Evolutionary conservation across 2,797 vertebrate genomes (phyloP).

Genomic region (Phalloptychus januarius): DNA sequence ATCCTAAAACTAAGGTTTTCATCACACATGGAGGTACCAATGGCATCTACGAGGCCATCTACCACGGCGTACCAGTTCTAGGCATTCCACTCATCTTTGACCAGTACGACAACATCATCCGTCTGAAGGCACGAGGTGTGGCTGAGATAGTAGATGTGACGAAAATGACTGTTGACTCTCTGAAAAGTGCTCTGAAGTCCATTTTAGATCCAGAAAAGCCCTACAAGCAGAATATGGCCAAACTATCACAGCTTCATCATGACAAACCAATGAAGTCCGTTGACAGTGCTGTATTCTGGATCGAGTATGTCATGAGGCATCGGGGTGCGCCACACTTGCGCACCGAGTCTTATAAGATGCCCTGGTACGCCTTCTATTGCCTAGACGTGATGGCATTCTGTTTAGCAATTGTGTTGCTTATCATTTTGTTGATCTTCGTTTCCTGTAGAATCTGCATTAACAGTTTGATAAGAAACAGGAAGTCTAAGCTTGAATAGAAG

Average conservation of each 20-base stretch:
- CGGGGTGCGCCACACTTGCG: slow-evolving; percentile 62
- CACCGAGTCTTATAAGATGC: slow-evolving; percentile 59
- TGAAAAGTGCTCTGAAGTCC: slow-evolving; percentile 51
- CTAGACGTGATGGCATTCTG: slow-evolving; percentile 59
- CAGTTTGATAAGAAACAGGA: slow-evolving; percentile 16
- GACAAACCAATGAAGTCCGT: slow-evolving; percentile 66
- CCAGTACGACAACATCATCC: slow-evolving; percentile 68
- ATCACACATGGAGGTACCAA: slow-evolving; percentile 74
- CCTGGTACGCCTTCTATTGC: slow-evolving; percentile 61
- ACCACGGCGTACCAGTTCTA: slow-evolving; percentile 64
- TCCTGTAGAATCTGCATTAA: slow-evolving; percentile 41
- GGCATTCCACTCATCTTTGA: slow-evolving; percentile 71
- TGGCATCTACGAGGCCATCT: slow-evolving; percentile 71
- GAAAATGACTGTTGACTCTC: slow-evolving; percentile 47
- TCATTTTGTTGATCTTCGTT: neutral
- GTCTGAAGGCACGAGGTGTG: slow-evolving; percentile 45
- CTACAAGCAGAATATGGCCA: slow-evolving; percentile 65
- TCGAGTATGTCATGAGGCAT: slow-evolving; percentile 67
- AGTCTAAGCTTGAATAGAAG: slow-evolving; percentile 47
- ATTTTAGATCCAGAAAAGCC: slow-evolving; percentile 53
- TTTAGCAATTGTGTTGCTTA: slow-evolving; percentile 17
- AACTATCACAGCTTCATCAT: slow-evolving; percentile 58
- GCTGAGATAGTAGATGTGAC: slow-evolving; percentile 59
- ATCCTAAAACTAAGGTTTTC: slow-evolving; percentile 71
- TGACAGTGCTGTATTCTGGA: slow-evolving; percentile 69